Evolutionary conservation across 1,140 invertebrate genomes (phyloP).

Genomic region (Drosophila neocordata): DNA sequence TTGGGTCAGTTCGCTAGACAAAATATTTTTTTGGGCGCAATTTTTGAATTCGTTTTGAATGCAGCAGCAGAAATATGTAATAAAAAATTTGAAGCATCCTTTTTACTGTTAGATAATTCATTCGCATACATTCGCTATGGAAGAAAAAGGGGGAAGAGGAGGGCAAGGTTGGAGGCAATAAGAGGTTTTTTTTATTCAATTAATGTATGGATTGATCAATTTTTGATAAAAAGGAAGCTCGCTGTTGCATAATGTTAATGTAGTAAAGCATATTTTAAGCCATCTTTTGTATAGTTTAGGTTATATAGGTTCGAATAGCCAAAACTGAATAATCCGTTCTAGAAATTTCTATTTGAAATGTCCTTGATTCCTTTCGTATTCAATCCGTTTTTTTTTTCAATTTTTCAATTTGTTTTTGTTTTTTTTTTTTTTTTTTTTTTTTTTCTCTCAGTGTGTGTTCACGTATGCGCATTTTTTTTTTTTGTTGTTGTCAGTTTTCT

Average conservation of each 20-base stretch:
- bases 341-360: neutral
- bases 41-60: slow-evolving; percentile 39
- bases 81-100: slow-evolving; percentile 52
- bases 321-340: slow-evolving; percentile 4
- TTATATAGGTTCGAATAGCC: slow-evolving; percentile 35
- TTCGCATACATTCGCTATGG: slow-evolving; percentile 15
- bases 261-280: slow-evolving; percentile 83
- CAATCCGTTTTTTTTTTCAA: neutral
- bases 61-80: slow-evolving; percentile 57
- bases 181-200: neutral
- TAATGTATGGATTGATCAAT: slow-evolving; percentile 21
- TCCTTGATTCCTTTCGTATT: neutral
- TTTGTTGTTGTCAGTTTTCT: neutral
- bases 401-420: neutral
- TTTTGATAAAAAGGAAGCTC: slow-evolving; percentile 70
- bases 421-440: neutral
- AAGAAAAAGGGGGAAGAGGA: neutral
- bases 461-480: slow-evolving; percentile 11
- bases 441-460: slow-evolving; percentile 5
- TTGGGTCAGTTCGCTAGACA: slow-evolving; percentile 46
- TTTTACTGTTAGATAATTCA: slow-evolving; percentile 50
- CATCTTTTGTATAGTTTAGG: slow-evolving; percentile 79
- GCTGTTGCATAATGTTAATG: slow-evolving; percentile 77
- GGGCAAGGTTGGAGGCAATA: neutral
- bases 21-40: slow-evolving; percentile 58